Percentiles rank a stretch among this genome's conserved stretches.
phyloP scores from a whole-genome alignment of 2,888 invertebrate genomes.

The Chymomyza caudatula region DNA sequence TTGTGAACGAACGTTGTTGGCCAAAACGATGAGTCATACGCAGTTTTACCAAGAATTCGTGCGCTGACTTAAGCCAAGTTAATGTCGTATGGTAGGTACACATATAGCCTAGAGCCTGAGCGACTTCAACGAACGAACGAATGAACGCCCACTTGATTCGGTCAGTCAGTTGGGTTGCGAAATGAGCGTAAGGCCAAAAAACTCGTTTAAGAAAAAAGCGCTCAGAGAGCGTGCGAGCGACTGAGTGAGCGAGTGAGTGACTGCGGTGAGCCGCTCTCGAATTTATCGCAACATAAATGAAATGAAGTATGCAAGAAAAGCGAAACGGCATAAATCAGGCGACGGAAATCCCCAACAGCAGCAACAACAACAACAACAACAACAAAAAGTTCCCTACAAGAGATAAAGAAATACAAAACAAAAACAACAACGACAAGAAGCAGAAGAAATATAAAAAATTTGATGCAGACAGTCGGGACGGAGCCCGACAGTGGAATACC shows the following conservation, averaged over 20 bases:
- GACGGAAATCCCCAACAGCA: constrained; percentile 60
- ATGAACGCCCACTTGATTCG: constrained; percentile 20
- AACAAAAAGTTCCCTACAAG: background rate
- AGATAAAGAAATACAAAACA: background rate
- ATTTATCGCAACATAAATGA: background rate
- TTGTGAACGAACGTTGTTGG: constrained; percentile 28
- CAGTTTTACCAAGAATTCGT: constrained; percentile 63
- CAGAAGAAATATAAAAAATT: constrained; percentile 27
- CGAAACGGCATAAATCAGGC: constrained; percentile 10
- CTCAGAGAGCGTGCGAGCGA: constrained; percentile 1
- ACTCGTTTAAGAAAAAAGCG: background rate
- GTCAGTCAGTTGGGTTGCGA: background rate
- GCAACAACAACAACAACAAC: constrained; percentile 18
- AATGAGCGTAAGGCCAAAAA: background rate
- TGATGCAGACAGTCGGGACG: too few species aligned
- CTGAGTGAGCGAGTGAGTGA: background rate
- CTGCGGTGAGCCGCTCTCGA: background rate
- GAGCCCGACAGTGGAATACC: too few species aligned
- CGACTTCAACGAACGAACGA: too few species aligned
- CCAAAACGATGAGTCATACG: constrained; percentile 64
- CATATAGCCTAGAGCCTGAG: background rate
- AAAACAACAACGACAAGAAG: constrained; percentile 6
- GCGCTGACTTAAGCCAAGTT: constrained; percentile 50
- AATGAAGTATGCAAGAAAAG: constrained; percentile 2
- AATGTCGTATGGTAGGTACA: background rate